A percentile compares a stretch with the other conserved stretches of the same genome.
These are phyloP conservation scores for Forpus xanthops DNA, from an alignment of 2,797 vertebrate genomes.

Conservation along the genomic window DNA sequence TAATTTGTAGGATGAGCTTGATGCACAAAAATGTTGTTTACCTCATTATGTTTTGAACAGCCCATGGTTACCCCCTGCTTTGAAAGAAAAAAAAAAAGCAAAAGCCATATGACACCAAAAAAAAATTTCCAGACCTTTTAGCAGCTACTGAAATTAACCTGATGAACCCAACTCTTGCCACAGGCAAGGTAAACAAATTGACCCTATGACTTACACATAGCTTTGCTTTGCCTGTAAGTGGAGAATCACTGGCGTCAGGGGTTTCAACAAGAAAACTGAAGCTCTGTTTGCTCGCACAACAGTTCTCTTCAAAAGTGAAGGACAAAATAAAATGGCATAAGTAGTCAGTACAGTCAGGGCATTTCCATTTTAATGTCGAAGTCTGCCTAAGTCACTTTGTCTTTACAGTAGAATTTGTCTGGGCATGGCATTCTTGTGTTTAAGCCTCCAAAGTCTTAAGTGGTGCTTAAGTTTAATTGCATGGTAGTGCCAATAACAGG, in stretches of 20 bases:
- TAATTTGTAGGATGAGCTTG: slow-evolving; percentile 44
- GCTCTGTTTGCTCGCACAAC: slow-evolving; percentile 23
- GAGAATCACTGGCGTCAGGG: slow-evolving; percentile 29
- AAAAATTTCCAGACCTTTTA: slow-evolving; percentile 31
- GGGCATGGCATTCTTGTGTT: not conserved
- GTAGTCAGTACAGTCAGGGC: not conserved
- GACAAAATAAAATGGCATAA: not conserved
- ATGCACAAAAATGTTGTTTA: slow-evolving; percentile 55
- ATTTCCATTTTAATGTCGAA: not conserved
- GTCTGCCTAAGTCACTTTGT: not conserved
- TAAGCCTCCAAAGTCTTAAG: not conserved
- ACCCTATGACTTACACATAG: slow-evolving; percentile 53
- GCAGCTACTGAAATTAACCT: slow-evolving; percentile 40
- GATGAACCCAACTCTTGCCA: slow-evolving; percentile 41
- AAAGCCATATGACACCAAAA: slow-evolving; percentile 22
- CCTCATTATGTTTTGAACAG: slow-evolving; percentile 38
- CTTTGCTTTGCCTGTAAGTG: not conserved
- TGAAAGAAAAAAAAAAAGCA: not conserved
- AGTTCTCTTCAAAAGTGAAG: slow-evolving; percentile 33
- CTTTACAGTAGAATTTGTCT: not conserved
- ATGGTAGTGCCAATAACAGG: not conserved
- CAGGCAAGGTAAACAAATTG: slow-evolving; percentile 56
- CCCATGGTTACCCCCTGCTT: slow-evolving; percentile 22
- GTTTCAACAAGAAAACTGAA: slow-evolving; percentile 2
- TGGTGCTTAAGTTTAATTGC: not conserved